phyloP scores from a whole-genome alignment of 2,113 vertebrate genomes.

The Sinocyclocheilus anshuiensis region DNA sequence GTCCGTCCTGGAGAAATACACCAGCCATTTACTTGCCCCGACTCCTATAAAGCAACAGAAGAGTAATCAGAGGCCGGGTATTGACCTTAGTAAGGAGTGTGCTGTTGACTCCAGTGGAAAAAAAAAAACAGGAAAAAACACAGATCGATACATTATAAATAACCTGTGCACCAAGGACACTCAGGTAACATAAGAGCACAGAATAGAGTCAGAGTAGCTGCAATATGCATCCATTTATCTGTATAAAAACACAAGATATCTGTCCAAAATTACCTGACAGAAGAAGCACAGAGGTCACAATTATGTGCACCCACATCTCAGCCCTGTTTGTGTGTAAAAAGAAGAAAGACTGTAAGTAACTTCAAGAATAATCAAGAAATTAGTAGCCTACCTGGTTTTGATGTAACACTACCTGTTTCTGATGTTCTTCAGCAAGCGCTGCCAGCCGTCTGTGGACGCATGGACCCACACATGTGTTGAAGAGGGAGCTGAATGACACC shows the following conservation, averaged over 20 bases:
- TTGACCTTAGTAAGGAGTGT: neutral
- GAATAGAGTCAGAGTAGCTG: neutral
- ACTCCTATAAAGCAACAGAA: conserved; percentile 58
- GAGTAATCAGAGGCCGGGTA: neutral
- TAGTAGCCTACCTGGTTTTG: neutral
- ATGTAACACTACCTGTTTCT: conserved; percentile 2
- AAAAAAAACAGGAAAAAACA: neutral
- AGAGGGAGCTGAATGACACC: neutral
- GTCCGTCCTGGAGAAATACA: conserved; percentile 73
- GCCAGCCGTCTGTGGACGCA: neutral
- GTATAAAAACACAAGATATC: neutral
- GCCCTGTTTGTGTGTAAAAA: neutral
- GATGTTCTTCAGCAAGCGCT: neutral
- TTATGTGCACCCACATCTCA: conserved; percentile 40
- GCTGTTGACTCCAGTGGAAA: neutral
- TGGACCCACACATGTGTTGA: neutral
- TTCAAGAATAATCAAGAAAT: neutral
- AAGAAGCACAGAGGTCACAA: conserved; percentile 20
- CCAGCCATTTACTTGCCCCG: conserved; percentile 70
- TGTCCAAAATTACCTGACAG: conserved; percentile 31
- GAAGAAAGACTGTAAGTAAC: neutral
- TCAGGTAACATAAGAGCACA: conserved; percentile 31
- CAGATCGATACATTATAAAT: conserved; percentile 41
- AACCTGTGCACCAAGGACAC: conserved; percentile 44
- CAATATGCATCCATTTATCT: neutral